Conservation (phyloP, 2,113 vertebrate species). For the Ascaphus truei region DNA sequence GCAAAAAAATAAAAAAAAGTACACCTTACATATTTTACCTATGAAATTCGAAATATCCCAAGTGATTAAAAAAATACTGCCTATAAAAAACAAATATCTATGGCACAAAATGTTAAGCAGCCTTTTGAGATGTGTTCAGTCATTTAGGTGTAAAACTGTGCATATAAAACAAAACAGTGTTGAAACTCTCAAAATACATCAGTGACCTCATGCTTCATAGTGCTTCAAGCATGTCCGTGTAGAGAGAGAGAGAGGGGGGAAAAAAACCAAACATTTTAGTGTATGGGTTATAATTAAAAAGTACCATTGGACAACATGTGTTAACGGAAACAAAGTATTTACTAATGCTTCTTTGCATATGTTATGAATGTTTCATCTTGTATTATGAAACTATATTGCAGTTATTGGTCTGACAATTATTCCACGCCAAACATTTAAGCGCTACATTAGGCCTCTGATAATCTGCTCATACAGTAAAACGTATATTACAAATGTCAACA, state of each 20-base stretch:
- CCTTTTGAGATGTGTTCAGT: background rate
- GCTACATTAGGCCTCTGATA: constrained; percentile 56
- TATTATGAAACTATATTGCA: constrained; percentile 44
- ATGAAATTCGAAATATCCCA: constrained; percentile 50
- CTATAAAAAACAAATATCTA: constrained; percentile 65
- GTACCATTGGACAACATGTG: background rate
- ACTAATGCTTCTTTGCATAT: constrained; percentile 50
- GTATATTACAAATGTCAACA: constrained; percentile 43
- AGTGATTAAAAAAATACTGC: constrained; percentile 63
- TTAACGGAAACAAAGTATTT: constrained; percentile 38
- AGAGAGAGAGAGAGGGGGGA: background rate
- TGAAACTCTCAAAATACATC: background rate
- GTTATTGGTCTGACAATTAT: constrained; percentile 41
- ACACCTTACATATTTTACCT: constrained; percentile 49
- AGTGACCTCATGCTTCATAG: background rate
- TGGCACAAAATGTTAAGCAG: constrained; percentile 52
- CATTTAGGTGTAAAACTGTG: background rate
- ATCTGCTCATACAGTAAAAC: constrained; percentile 49
- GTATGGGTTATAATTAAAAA: background rate
- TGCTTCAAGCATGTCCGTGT: background rate
- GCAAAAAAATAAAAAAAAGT: constrained; percentile 67
- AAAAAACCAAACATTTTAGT: no score
- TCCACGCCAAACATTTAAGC: constrained; percentile 58
- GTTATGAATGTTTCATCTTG: background rate
- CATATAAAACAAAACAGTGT: background rate